Conservation (phyloP, 2,113 vertebrate species). For the Caracal caracal region DNA sequence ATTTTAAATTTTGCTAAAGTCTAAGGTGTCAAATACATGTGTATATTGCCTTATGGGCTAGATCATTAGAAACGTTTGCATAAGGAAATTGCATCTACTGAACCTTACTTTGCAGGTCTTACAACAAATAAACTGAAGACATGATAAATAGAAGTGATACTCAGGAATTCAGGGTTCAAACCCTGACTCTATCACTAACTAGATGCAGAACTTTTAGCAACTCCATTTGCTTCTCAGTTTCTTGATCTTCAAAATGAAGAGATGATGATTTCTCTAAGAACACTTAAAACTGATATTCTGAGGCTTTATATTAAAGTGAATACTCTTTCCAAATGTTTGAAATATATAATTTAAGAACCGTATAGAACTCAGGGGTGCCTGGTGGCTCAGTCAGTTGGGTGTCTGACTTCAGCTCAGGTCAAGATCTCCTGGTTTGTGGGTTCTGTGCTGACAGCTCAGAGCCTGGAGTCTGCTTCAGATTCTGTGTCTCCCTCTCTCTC, state of each 20-base stretch:
- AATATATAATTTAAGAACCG: background rate
- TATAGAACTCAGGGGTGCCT: background rate
- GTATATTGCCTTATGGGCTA: background rate
- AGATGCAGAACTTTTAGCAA: background rate
- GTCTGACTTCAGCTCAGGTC: too few relatives aligned
- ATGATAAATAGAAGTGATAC: background rate
- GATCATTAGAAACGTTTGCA: background rate
- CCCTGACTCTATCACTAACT: background rate
- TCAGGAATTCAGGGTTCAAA: background rate
- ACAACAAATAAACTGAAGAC: background rate
- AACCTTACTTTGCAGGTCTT: background rate
- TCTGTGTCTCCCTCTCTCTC: too few relatives aligned
- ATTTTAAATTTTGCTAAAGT: slow-evolving; percentile 11
- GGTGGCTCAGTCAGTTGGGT: too few relatives aligned
- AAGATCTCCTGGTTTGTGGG: too few relatives aligned
- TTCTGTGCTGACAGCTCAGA: too few relatives aligned
- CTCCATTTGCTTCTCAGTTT: background rate
- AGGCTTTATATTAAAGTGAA: background rate
- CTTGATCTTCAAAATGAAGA: background rate
- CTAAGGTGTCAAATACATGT: background rate
- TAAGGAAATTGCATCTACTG: background rate
- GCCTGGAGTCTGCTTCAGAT: too few relatives aligned
- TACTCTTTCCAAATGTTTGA: background rate
- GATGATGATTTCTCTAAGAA: background rate
- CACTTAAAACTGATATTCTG: background rate